These are phyloP conservation scores for Tachysurus vachellii DNA, from an alignment of 2,113 vertebrate species.

Conservation along the genomic window DNA sequence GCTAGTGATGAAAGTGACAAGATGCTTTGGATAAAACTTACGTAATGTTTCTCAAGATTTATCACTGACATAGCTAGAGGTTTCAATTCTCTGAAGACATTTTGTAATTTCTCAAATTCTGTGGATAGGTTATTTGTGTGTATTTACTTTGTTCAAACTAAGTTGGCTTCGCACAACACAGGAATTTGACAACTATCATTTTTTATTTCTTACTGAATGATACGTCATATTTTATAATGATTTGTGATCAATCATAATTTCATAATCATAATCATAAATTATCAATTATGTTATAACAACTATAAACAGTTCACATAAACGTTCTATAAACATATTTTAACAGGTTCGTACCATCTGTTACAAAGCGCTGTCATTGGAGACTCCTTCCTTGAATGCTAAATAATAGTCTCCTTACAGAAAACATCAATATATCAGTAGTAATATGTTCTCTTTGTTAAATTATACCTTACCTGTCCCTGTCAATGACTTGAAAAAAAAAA, in stretches of 20 bases:
- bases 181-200: neutral
- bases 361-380: neutral
- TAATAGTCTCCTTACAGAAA: neutral
- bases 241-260: neutral
- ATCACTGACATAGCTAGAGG: neutral
- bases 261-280: too few species aligned
- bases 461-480: neutral
- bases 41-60: neutral
- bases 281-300: neutral
- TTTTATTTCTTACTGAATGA: neutral
- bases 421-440: neutral
- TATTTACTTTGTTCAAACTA: neutral
- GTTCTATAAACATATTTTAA: too few species aligned
- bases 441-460: neutral
- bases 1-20: neutral
- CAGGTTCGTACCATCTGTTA: neutral
- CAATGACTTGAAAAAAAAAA: neutral
- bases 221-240: neutral
- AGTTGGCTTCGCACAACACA: neutral
- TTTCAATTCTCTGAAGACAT: neutral
- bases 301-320: neutral
- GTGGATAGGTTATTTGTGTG: neutral
- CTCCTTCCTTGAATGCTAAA: neutral
- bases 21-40: neutral
- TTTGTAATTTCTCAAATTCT: neutral